phyloP scores from a whole-genome alignment of 2,797 vertebrate species.

The Streptopelia turtur region DNA sequence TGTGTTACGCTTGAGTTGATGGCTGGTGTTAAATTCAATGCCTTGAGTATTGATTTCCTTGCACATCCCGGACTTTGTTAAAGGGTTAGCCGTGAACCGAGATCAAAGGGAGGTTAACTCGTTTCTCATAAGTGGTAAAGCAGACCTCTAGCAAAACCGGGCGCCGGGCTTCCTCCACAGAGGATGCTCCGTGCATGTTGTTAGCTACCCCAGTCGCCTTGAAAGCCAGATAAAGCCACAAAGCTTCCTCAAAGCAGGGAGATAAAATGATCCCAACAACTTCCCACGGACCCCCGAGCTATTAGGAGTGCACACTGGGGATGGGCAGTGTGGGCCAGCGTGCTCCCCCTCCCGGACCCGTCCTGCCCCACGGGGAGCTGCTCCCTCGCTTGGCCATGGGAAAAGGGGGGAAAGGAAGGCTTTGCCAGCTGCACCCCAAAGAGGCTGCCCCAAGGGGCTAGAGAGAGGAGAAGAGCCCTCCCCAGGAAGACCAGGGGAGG shows the following conservation, averaged over 20 bases:
- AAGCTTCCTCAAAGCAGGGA: slow-evolving; percentile 9
- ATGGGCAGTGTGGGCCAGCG: accelerated
- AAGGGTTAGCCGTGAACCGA: slow-evolving; percentile 72
- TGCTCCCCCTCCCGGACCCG: accelerated
- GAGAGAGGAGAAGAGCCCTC: not conserved
- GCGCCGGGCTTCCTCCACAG: slow-evolving; percentile 24
- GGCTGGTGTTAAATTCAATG: slow-evolving; percentile 75
- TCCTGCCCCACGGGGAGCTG: not conserved
- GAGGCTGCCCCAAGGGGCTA: not conserved
- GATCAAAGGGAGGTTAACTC: slow-evolving; percentile 80
- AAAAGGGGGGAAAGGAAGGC: not conserved
- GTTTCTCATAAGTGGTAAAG: slow-evolving; percentile 69
- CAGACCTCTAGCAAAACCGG: slow-evolving; percentile 65
- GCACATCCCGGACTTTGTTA: slow-evolving; percentile 74
- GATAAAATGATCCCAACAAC: slow-evolving; percentile 6
- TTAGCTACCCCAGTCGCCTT: not conserved
- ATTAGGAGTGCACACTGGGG: not conserved
- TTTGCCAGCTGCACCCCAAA: not conserved
- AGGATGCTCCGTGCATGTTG: slow-evolving; percentile 49
- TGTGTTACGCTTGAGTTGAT: slow-evolving; percentile 75
- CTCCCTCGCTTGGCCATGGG: accelerated
- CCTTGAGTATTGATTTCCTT: slow-evolving; percentile 77
- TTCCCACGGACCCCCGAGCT: not conserved
- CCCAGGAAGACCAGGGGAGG: not conserved
- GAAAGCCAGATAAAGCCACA: slow-evolving; percentile 36